Evolutionary conservation across 2,113 vertebrate species (phyloP).

Genomic region (Tragulus kanchil): DNA sequence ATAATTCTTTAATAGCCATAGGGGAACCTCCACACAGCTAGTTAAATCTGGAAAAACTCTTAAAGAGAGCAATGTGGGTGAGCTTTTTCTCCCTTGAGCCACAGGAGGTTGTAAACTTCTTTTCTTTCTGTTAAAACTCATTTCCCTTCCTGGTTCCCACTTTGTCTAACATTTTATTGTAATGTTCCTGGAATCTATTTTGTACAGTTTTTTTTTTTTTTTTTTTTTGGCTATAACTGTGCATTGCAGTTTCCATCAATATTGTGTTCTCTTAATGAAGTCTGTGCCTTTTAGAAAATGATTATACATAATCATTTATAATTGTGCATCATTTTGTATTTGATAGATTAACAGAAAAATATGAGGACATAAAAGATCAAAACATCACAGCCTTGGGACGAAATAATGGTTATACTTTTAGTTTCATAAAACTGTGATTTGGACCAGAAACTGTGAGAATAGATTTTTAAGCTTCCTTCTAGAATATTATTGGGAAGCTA

Average conservation of each 20-base stretch:
- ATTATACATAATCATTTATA: constrained; percentile 31
- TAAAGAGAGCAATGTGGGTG: constrained; percentile 86
- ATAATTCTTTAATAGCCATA: constrained; percentile 85
- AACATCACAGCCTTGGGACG: background rate
- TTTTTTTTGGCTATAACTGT: constrained; percentile 41
- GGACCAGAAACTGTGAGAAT: constrained; percentile 36
- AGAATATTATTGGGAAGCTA: background rate
- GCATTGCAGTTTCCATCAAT: constrained; percentile 67
- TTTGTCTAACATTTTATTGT: constrained; percentile 85
- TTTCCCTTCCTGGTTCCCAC: constrained; percentile 87
- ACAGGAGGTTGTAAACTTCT: constrained; percentile 82
- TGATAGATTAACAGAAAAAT: constrained; percentile 3
- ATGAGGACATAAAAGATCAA: constrained; percentile 51
- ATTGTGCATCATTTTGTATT: background rate
- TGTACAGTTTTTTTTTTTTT: constrained; percentile 58
- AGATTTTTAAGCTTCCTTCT: constrained; percentile 50
- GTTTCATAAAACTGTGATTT: constrained; percentile 27
- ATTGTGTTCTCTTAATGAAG: constrained; percentile 67
- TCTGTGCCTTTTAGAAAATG: constrained; percentile 38
- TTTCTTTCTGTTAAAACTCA: constrained; percentile 84
- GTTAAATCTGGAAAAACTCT: constrained; percentile 85
- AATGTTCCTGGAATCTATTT: constrained; percentile 78
- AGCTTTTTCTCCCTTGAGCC: constrained; percentile 87
- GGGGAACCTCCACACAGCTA: constrained; percentile 82
- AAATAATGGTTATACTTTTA: constrained; percentile 39